Conservation (phyloP, 2,113 vertebrate species). For the Plotosus lineatus region DNA sequence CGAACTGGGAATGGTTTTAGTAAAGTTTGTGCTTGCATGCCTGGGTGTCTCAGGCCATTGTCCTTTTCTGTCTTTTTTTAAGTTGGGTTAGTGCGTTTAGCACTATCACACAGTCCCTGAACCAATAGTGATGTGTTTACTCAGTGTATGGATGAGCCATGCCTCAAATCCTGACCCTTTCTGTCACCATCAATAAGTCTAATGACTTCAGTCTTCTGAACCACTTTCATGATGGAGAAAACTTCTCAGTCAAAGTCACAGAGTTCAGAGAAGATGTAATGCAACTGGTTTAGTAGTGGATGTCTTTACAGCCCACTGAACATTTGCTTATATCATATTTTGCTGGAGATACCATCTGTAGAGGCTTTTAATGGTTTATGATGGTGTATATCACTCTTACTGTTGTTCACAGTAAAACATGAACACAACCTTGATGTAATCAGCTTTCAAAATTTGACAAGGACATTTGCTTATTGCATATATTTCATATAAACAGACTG, state of each 20-base stretch:
- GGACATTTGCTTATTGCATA: slow-evolving; percentile 7
- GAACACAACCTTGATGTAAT: neutral
- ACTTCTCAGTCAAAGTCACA: slow-evolving; percentile 11
- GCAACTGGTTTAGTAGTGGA: neutral
- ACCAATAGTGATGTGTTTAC: neutral
- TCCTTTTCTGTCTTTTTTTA: neutral
- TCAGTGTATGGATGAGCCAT: neutral
- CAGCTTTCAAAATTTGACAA: neutral
- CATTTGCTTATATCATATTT: neutral
- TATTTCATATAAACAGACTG: no score
- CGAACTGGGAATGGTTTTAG: neutral
- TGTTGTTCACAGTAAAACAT: neutral
- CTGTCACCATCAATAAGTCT: slow-evolving; percentile 4
- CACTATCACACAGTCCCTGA: neutral
- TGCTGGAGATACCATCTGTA: neutral
- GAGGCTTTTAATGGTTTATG: slow-evolving; percentile 14
- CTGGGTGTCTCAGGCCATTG: neutral
- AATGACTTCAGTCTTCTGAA: neutral
- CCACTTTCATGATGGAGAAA: neutral
- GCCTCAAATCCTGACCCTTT: neutral
- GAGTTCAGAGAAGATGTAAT: neutral
- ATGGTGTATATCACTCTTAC: neutral
- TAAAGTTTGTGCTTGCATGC: slow-evolving; percentile 9
- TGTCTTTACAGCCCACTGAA: neutral
- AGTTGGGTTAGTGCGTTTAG: neutral